These are phyloP conservation scores for Molossus molossus DNA, from an alignment of 2,797 vertebrate genomes.

Conservation along the genomic window DNA sequence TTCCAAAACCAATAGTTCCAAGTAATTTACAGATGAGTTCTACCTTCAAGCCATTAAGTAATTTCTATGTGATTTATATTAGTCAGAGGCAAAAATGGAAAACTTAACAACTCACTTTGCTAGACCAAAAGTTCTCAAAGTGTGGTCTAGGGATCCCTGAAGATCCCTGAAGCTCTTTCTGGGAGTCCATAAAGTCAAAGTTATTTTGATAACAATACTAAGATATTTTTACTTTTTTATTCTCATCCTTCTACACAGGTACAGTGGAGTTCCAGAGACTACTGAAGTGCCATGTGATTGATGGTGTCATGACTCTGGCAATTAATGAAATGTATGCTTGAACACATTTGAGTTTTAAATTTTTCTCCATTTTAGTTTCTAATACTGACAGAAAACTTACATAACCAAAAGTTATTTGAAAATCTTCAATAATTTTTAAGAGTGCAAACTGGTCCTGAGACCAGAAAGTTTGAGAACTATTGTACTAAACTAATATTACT, in stretches of 20 bases:
- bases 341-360: background rate
- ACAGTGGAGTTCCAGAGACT: slow-evolving; percentile 18
- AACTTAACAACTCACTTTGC: slow-evolving; percentile 16
- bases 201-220: slow-evolving; percentile 26
- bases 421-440: slow-evolving; percentile 24
- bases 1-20: slow-evolving; percentile 17
- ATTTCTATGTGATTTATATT: slow-evolving; percentile 53
- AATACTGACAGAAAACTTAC: background rate
- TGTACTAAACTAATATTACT: background rate
- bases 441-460: slow-evolving; percentile 1
- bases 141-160: background rate
- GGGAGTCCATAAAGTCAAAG: slow-evolving; percentile 34
- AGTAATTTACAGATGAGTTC: slow-evolving; percentile 57
- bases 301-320: slow-evolving; percentile 35
- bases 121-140: slow-evolving; percentile 22
- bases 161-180: background rate
- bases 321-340: slow-evolving; percentile 19
- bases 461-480: background rate
- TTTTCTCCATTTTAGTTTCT: slow-evolving; percentile 61
- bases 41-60: slow-evolving; percentile 39
- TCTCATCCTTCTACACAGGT: background rate
- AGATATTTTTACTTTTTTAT: slow-evolving; percentile 17
- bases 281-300: background rate
- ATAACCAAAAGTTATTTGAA: slow-evolving; percentile 47
- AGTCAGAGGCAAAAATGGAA: slow-evolving; percentile 9